Evolutionary conservation across 2,797 vertebrate genomes (phyloP).

Genomic region (Enteromius trimaculatus): DNA sequence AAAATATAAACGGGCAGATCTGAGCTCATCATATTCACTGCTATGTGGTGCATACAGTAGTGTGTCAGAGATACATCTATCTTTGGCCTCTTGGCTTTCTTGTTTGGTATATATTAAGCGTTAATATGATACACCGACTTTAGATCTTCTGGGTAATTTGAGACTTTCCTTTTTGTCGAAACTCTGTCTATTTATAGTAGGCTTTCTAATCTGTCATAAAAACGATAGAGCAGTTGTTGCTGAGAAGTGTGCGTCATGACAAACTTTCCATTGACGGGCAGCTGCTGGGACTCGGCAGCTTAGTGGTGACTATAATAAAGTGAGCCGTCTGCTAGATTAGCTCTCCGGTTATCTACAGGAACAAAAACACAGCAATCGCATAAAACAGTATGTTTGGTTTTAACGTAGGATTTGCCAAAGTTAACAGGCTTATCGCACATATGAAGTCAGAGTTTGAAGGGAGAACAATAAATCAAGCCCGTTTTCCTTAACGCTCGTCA

Average conservation of each 20-base stretch:
- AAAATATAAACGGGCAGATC: background rate
- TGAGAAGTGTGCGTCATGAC: slow-evolving; percentile 44
- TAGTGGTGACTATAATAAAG: slow-evolving; percentile 52
- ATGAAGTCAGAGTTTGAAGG: slow-evolving; percentile 32
- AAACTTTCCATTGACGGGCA: slow-evolving; percentile 60
- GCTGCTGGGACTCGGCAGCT: slow-evolving; percentile 42
- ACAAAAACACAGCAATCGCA: slow-evolving; percentile 43
- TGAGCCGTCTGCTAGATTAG: slow-evolving; percentile 23
- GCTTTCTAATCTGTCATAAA: slow-evolving; percentile 61
- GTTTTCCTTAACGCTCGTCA: background rate
- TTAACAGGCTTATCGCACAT: slow-evolving; percentile 7
- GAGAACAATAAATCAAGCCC: background rate
- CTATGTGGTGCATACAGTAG: slow-evolving; percentile 30
- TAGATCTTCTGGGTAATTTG: slow-evolving; percentile 54
- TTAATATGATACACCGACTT: slow-evolving; percentile 42
- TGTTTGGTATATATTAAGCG: slow-evolving; percentile 58
- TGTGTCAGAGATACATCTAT: slow-evolving; percentile 50
- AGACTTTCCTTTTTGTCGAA: slow-evolving; percentile 57
- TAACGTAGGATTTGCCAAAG: slow-evolving; percentile 45
- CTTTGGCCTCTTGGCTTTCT: slow-evolving; percentile 42
- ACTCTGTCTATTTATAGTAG: slow-evolving; percentile 66
- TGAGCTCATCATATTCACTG: background rate
- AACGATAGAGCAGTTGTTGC: slow-evolving; percentile 71
- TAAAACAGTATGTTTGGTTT: slow-evolving; percentile 44
- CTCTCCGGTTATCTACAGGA: slow-evolving; percentile 47